Evolutionary conservation across 2,797 vertebrate species (phyloP).

Genomic region (Cichlasoma orientale): DNA sequence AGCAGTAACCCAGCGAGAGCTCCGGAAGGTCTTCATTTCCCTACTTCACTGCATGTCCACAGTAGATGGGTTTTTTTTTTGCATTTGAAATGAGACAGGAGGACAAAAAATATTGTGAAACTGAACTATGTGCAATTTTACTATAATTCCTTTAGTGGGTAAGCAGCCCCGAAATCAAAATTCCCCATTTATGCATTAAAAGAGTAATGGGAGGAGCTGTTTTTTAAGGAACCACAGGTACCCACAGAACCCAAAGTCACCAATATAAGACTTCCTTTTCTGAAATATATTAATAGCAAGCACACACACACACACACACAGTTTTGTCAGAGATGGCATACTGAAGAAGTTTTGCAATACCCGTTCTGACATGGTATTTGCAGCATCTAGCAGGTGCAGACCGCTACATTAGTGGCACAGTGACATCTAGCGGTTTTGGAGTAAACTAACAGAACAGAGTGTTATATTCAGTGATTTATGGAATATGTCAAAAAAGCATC

Average conservation of each 20-base stretch:
- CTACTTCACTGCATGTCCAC: neutral
- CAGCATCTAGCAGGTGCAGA: neutral
- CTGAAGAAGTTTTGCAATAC: neutral
- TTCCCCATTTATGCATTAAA: neutral
- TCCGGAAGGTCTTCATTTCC: neutral
- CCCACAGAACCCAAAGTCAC: too few species aligned
- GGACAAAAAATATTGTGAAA: neutral
- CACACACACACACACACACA: too few species aligned
- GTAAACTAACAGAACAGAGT: neutral
- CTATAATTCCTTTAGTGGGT: neutral
- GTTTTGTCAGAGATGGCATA: neutral
- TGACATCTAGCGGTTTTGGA: conserved; percentile 63
- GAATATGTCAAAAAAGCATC: neutral
- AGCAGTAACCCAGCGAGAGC: neutral
- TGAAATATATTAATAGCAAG: neutral
- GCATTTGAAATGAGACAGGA: fast-evolving
- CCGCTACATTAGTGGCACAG: neutral
- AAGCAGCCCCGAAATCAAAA: neutral
- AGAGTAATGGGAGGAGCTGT: neutral
- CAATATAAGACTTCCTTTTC: neutral
- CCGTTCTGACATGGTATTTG: neutral
- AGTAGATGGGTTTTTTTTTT: neutral
- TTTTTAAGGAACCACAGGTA: neutral
- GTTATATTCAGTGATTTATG: neutral
- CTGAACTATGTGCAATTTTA: neutral